phyloP scores from a whole-genome alignment of 1,140 invertebrate species.

The Listronotus oregonensis region DNA sequence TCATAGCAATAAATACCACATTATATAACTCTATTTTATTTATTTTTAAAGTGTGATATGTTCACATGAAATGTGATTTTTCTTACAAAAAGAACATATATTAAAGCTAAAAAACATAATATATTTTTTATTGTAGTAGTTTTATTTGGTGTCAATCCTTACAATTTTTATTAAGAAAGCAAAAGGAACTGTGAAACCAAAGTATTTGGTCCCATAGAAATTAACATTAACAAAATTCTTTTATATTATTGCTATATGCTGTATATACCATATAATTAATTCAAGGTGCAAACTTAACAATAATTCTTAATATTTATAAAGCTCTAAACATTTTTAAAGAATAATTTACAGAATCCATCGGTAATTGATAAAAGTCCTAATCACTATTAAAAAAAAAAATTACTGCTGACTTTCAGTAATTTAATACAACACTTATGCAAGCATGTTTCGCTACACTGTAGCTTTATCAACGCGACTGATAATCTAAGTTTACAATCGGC shows the following conservation, averaged over 20 bases:
- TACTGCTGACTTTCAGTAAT: no score
- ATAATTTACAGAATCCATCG: no score
- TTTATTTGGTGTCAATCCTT: slow-evolving; percentile 6
- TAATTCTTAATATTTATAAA: background rate
- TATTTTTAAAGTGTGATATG: slow-evolving; percentile 43
- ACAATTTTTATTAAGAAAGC: background rate
- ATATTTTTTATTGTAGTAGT: background rate
- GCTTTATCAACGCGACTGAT: no score
- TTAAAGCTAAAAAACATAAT: slow-evolving; percentile 3
- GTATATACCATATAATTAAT: slow-evolving; percentile 5
- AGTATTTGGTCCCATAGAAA: slow-evolving; percentile 19
- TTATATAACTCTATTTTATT: slow-evolving; percentile 30
- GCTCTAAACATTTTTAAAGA: background rate
- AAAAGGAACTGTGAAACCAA: slow-evolving; percentile 12
- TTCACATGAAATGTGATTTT: slow-evolving; percentile 41
- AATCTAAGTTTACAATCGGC: no score
- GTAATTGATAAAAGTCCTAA: no score
- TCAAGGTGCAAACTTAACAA: slow-evolving; percentile 22
- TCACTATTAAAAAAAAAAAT: no score
- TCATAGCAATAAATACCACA: slow-evolving; percentile 34
- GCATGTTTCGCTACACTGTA: no score
- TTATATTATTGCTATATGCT: slow-evolving; percentile 8
- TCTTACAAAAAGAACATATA: slow-evolving; percentile 9
- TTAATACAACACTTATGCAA: no score
- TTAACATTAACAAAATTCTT: slow-evolving; percentile 7